Conservation (phyloP, 2,888 invertebrate genomes). For the Callimorpha dominula region DNA sequence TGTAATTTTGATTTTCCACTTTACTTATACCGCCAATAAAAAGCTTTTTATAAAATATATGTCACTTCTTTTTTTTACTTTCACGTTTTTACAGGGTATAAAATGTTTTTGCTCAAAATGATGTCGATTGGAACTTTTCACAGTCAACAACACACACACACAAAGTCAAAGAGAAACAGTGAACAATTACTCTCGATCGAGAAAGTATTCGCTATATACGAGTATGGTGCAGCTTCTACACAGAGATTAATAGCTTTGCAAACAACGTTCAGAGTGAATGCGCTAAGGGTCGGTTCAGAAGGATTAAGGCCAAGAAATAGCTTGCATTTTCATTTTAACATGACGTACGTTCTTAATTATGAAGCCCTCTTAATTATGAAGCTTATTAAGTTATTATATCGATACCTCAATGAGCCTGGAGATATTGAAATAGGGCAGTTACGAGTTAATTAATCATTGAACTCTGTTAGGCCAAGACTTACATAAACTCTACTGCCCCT, state of each 20-base stretch:
- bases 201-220: conserved; percentile 44
- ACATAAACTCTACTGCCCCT: too few relatives aligned
- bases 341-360: too few relatives aligned
- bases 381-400: too few relatives aligned
- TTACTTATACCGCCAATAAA: not conserved
- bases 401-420: too few relatives aligned
- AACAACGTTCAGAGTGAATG: conserved; percentile 56
- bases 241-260: conserved; percentile 68
- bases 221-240: conserved; percentile 40
- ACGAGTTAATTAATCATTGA: too few relatives aligned
- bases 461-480: too few relatives aligned
- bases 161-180: conserved; percentile 5
- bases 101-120: not conserved
- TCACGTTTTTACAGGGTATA: not conserved
- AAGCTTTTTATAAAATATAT: not conserved
- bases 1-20: not conserved
- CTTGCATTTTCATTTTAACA: too few relatives aligned
- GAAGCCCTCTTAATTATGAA: too few relatives aligned
- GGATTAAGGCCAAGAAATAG: not conserved
- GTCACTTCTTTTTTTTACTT: not conserved
- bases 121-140: not conserved
- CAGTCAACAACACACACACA: too few relatives aligned
- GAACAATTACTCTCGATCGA: conserved; percentile 41
- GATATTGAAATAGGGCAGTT: too few relatives aligned
- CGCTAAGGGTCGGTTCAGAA: conserved; percentile 29